Evolutionary conservation across 1,140 invertebrate species (phyloP).

Genomic region (Agrilus planipennis): DNA sequence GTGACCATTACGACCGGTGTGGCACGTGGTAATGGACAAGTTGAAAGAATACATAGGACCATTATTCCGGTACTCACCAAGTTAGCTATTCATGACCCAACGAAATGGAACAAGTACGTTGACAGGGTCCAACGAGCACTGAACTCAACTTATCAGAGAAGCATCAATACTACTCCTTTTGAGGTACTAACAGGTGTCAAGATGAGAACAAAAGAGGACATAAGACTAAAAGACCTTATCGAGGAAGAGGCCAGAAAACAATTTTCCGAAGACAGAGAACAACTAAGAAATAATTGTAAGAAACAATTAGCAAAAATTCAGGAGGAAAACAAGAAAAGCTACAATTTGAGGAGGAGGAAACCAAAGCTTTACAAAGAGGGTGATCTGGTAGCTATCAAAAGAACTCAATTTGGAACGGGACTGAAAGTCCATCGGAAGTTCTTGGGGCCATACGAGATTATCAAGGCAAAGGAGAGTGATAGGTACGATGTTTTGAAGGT

Average conservation of each 20-base stretch:
- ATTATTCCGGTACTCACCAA: constrained; percentile 26
- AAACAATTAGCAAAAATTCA: constrained; percentile 24
- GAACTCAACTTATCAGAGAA: constrained; percentile 26
- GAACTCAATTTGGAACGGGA: constrained; percentile 28
- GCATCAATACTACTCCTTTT: constrained; percentile 26
- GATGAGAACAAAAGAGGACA: constrained; percentile 21
- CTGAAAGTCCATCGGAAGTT: constrained; percentile 30
- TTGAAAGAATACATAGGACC: constrained; percentile 24
- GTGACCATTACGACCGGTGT: constrained; percentile 22
- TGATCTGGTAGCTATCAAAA: constrained; percentile 31
- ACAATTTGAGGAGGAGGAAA: constrained; percentile 14
- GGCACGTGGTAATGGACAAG: constrained; percentile 28
- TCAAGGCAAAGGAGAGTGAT: constrained; percentile 21
- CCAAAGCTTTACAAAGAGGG: constrained; percentile 18
- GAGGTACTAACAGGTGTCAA: constrained; percentile 24
- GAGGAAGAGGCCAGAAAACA: constrained; percentile 9
- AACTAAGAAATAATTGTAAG: constrained; percentile 17
- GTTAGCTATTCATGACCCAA: constrained; percentile 17
- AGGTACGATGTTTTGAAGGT: constrained; percentile 21
- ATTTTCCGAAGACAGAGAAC: constrained; percentile 15
- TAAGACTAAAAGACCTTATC: constrained; percentile 12
- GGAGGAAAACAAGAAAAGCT: constrained; percentile 23
- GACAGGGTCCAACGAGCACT: constrained; percentile 19
- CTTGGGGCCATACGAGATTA: constrained; percentile 30
- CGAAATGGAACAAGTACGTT: constrained; percentile 21